These are phyloP conservation scores for Caradrina clavipalpis DNA, from an alignment of 2,888 invertebrate genomes.

Conservation along the genomic window DNA sequence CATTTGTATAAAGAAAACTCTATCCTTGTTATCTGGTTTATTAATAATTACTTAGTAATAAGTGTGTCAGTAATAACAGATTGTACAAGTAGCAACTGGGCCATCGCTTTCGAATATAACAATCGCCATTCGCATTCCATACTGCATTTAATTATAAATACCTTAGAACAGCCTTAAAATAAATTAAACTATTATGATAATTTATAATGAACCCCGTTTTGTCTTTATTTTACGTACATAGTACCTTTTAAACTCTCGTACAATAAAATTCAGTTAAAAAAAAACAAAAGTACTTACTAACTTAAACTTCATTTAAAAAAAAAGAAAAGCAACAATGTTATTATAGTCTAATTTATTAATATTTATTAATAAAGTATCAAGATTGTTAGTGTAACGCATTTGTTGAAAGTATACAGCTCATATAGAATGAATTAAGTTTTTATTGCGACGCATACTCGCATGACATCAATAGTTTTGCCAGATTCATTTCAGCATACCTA, in stretches of 20 bases:
- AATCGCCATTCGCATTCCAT: constrained; percentile 46
- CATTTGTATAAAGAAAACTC: constrained; percentile 28
- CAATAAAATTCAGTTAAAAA: too few species aligned
- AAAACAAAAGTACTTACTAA: too few species aligned
- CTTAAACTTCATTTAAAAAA: background rate
- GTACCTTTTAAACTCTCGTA: too few species aligned
- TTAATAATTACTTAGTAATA: constrained; percentile 48
- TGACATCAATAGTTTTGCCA: constrained; percentile 23
- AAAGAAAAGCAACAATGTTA: background rate
- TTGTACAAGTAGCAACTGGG: constrained; percentile 37
- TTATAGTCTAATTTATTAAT: background rate
- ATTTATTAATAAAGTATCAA: constrained; percentile 33
- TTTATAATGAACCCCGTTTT: background rate
- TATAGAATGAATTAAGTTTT: constrained; percentile 36
- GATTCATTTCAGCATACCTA: constrained; percentile 34
- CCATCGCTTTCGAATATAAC: constrained; percentile 50
- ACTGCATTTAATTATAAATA: constrained; percentile 35
- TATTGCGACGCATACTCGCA: constrained; percentile 25
- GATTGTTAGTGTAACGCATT: constrained; percentile 25
- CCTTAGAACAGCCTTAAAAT: background rate
- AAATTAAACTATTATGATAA: background rate
- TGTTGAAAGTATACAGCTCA: constrained; percentile 9
- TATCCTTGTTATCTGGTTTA: constrained; percentile 36
- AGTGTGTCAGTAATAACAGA: constrained; percentile 50
- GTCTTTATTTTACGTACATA: background rate